A percentile compares a stretch with the other conserved stretches of the same genome.
These are phyloP conservation scores for Drepanosiphum platanoidis DNA, from an alignment of 2,888 invertebrate genomes.

Conservation along the genomic window DNA sequence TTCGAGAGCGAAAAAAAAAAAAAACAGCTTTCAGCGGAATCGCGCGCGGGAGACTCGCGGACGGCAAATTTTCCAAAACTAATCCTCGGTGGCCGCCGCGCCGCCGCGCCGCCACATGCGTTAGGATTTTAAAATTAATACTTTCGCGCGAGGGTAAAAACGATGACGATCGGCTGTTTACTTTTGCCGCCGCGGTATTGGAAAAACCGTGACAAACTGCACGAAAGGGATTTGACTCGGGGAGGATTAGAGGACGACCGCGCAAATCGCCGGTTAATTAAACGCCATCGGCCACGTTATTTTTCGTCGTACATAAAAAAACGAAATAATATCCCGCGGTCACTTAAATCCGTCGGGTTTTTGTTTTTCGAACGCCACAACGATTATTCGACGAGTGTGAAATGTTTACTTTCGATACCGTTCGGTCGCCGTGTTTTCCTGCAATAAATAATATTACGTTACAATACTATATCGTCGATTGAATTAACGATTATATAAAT, in stretches of 20 bases:
- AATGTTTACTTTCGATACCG: not conserved
- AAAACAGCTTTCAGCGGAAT: conserved; percentile 53
- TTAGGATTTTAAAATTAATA: conserved; percentile 61
- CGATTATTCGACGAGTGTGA: no score
- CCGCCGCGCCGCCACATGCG: conserved; percentile 9
- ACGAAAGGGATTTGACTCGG: conserved; percentile 2
- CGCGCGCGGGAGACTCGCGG: conserved; percentile 27
- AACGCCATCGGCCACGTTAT: not conserved
- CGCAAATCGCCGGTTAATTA: conserved; percentile 56
- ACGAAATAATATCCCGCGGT: no score
- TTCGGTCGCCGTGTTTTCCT: not conserved
- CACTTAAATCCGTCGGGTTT: no score
- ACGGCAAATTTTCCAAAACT: conserved; percentile 47
- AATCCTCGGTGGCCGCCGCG: conserved; percentile 28
- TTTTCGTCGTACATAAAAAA: not conserved
- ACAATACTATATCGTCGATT: no score
- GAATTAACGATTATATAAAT: no score
- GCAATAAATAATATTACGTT: no score
- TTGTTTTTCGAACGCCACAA: no score
- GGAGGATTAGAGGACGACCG: conserved; percentile 57
- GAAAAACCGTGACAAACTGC: conserved; percentile 50
- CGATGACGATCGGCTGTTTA: conserved; percentile 53
- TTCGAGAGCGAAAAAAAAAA: conserved; percentile 29
- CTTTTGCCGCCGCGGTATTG: conserved; percentile 37
- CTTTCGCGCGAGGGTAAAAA: conserved; percentile 46